These are phyloP conservation scores for Leptopilina myrica DNA, from an alignment of 2,888 invertebrate genomes.

Conservation along the genomic window DNA sequence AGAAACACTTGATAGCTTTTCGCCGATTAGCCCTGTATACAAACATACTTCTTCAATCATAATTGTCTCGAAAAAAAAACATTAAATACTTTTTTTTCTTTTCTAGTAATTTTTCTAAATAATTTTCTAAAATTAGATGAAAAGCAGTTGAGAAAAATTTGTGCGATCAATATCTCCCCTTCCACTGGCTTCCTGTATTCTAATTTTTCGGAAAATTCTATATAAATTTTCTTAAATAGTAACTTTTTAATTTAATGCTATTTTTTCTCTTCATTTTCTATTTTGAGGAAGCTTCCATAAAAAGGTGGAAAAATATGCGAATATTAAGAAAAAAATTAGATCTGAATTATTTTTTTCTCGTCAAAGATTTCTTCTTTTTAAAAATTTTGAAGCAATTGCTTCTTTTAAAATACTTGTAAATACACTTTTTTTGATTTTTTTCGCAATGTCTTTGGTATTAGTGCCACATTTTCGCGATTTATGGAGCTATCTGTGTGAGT, in stretches of 20 bases:
- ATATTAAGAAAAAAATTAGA: slow-evolving; percentile 17
- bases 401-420: neutral
- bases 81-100: neutral
- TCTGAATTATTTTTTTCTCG: neutral
- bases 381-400: neutral
- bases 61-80: neutral
- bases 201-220: slow-evolving; percentile 3
- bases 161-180: neutral
- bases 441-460: slow-evolving; percentile 3
- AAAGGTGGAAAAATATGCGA: slow-evolving; percentile 40
- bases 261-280: neutral
- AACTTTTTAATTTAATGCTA: neutral
- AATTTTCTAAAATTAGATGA: neutral
- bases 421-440: neutral
- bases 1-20: slow-evolving; percentile 45
- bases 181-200: slow-evolving; percentile 10
- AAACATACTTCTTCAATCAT: slow-evolving; percentile 31
- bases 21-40: slow-evolving; percentile 22
- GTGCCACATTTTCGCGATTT: slow-evolving; percentile 19
- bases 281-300: slow-evolving; percentile 20
- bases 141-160: slow-evolving; percentile 22
- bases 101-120: slow-evolving; percentile 21
- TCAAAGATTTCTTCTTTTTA: neutral
- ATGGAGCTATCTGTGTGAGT: neutral
- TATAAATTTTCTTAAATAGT: slow-evolving; percentile 5